Conservation (phyloP, 2,797 vertebrate genomes). For the Cichlasoma orientale region DNA sequence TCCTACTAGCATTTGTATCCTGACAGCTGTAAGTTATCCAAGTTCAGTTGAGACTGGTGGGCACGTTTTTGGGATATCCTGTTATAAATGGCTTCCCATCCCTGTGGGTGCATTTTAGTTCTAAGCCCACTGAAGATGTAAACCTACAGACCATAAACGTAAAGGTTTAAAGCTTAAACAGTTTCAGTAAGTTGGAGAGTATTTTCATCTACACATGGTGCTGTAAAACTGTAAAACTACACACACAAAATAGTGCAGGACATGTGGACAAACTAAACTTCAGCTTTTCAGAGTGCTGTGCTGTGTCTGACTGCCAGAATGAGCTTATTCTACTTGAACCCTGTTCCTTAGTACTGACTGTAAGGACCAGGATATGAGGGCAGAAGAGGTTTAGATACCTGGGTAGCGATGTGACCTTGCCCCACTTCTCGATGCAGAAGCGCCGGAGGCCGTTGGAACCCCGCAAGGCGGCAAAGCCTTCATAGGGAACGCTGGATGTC, state of each 20-base stretch:
- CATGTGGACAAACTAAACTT: not conserved
- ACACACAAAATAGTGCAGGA: not conserved
- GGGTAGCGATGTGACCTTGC: conserved; percentile 95
- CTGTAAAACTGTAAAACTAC: not conserved
- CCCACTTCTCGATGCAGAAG: conserved; percentile 99
- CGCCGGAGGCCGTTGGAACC: conserved; percentile 95
- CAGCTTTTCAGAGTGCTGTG: not conserved
- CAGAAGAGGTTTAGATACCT: conserved; percentile 77
- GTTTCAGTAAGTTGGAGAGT: not conserved
- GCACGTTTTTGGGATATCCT: no score
- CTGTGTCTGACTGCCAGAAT: not conserved
- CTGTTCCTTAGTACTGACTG: not conserved
- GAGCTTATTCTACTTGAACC: not conserved
- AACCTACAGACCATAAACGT: not conserved
- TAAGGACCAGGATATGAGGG: not conserved
- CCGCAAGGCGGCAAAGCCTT: conserved; percentile 91
- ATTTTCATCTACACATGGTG: not conserved
- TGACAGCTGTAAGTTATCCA: no score
- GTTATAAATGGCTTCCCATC: no score
- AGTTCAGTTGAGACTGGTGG: no score
- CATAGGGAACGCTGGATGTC: conserved; percentile 95
- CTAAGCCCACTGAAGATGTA: no score
- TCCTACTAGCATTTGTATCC: no score
- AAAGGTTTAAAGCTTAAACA: not conserved
- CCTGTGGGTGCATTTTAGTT: no score